Base-by-base conservation (phyloP, 53 echinoderm and acorn worm genomes). In the Echinarachnius parma region DNA sequence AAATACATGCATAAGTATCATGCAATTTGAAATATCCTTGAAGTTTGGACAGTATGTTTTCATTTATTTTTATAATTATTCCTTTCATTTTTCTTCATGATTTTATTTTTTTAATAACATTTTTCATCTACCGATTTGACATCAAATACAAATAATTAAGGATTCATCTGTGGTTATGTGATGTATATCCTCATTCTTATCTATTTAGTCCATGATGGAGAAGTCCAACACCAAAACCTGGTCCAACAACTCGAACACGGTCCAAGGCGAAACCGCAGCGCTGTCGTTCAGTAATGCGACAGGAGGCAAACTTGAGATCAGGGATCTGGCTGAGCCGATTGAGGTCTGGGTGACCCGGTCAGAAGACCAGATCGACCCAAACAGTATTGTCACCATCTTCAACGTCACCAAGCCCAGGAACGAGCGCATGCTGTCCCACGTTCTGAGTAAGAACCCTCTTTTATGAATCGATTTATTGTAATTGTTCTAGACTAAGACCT, bases 221-320 rank as follows among this genome's bases (percentile, higher is more conserved):
- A 84, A 84, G 55, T 63, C 81, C 31, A 92, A 88, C 66, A 81
- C 85, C 13, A 62, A 64, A 21, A 85, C 88, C 31, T 88, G 92
- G 87, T 80, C 87, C 9, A 87, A 88, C 46, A 55, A 57, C 10
- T 88, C 88, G 7, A 55, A 48, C 21, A 80, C 61, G 49, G 66
- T 85, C 3, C 77, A 84, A 31, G 92, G 92, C 35, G 59, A 62
- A 34, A 79, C 87, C 14, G 84, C 87, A 3, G 61, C 81, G 24
- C 64, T 87, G 52, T 76, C 49, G 54, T 86, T 89, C 67, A 64
- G 53, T n/a, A 92, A 92, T 45, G 92, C 84, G 26, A 84, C 92
- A 19, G 92, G 92, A 4, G 82, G 84, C 3, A 28, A 21, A 1
- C 88, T 92, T 59, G 66, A 31, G 21, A 81, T 92, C 37, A 66